phyloP scores from a whole-genome alignment of 2,797 vertebrate species.

The Falco rusticolus region DNA sequence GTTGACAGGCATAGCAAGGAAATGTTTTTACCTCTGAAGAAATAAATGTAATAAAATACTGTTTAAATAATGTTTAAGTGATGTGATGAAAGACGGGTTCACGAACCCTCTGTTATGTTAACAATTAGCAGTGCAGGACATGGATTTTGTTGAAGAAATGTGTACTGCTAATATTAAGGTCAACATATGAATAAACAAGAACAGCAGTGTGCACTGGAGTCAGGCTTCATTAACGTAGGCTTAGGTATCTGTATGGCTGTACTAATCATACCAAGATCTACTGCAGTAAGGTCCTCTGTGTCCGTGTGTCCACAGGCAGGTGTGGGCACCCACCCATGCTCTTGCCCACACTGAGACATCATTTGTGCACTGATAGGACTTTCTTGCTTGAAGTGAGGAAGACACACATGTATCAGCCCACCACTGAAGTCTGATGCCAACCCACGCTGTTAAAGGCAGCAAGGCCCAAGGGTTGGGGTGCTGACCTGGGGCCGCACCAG shows the following conservation, averaged over 20 bases:
- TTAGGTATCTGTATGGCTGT: background rate
- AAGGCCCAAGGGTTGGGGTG: background rate
- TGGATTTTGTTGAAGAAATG: conserved; percentile 64
- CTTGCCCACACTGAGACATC: accelerated
- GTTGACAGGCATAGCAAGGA: conserved; percentile 57
- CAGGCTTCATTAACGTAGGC: background rate
- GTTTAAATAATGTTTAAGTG: conserved; percentile 70
- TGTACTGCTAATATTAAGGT: conserved; percentile 44
- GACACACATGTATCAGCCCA: accelerated
- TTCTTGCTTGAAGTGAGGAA: background rate
- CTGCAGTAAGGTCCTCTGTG: background rate
- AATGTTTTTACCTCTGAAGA: conserved; percentile 64
- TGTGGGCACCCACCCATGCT: background rate
- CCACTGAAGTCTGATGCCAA: accelerated
- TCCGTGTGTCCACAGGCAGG: background rate
- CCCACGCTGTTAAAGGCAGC: background rate
- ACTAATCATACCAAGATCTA: background rate
- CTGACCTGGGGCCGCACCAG: background rate
- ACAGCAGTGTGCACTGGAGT: background rate
- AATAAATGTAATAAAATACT: conserved; percentile 69
- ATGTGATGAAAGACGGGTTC: conserved; percentile 68
- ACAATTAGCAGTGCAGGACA: conserved; percentile 50
- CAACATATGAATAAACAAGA: conserved; percentile 46
- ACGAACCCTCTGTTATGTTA: conserved; percentile 60
- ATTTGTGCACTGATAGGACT: background rate